A percentile compares a stretch with the other conserved stretches of the same genome.
phyloP scores from a whole-genome alignment of 1,140 invertebrate genomes.

The Orius insidiosus region DNA sequence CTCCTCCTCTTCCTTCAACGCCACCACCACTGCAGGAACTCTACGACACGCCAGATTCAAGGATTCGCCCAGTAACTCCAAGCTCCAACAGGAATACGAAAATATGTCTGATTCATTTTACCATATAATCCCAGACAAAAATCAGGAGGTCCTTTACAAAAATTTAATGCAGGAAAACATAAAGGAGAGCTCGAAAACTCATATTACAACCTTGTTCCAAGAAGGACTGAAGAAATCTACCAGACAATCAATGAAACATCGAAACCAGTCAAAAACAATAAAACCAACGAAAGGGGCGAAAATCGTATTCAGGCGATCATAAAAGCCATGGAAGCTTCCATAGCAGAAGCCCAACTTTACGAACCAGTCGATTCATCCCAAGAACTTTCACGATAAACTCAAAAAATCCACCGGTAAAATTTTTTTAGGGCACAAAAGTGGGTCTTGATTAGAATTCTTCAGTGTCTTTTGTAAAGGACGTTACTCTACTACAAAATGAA shows the following conservation, averaged over 20 bases:
- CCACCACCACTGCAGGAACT: background rate
- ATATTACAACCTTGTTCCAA: constrained; percentile 13
- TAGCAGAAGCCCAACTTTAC: constrained; percentile 14
- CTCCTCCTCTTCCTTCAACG: background rate
- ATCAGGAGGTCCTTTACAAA: constrained; percentile 13
- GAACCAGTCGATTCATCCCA: constrained; percentile 10
- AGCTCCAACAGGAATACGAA: constrained; percentile 8
- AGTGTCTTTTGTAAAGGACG: no score
- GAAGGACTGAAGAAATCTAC: constrained; percentile 13
- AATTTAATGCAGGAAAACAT: constrained; percentile 5
- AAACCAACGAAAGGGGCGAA: constrained; percentile 1
- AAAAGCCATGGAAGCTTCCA: constrained; percentile 11
- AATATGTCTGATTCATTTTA: constrained; percentile 11
- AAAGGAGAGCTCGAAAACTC: constrained; percentile 6
- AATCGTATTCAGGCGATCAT: constrained; percentile 13
- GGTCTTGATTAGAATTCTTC: no score
- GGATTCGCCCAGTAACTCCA: constrained; percentile 8
- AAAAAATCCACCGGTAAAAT: no score
- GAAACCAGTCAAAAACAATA: background rate
- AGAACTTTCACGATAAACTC: constrained; percentile 3
- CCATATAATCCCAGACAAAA: constrained; percentile 9
- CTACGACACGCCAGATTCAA: constrained; percentile 13
- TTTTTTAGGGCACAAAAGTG: no score
- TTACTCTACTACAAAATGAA: no score
- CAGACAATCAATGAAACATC: constrained; percentile 12